Percentiles rank a stretch among this genome's conserved stretches.
Evolutionary conservation across 2,888 invertebrate genomes (phyloP).

Genomic region (Exocentrus adspersus): DNA sequence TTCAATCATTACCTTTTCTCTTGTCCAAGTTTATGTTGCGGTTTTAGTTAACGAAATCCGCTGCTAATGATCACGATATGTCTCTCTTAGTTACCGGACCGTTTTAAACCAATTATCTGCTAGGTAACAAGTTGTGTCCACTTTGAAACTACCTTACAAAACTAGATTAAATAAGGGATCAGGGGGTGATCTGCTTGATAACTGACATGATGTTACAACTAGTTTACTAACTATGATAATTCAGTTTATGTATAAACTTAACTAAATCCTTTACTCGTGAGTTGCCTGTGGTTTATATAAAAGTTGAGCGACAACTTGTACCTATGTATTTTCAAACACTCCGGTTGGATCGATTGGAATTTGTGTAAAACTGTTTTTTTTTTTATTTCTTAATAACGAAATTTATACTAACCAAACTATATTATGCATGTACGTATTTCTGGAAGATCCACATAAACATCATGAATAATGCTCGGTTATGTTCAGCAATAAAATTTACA

Average conservation of each 20-base stretch:
- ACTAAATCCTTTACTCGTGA: slow-evolving; percentile 12
- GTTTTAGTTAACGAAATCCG: not conserved
- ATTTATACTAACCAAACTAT: too few relatives aligned
- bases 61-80: slow-evolving; percentile 3
- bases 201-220: slow-evolving; percentile 21
- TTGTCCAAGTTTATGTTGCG: too few relatives aligned
- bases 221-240: slow-evolving; percentile 20
- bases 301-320: not conserved
- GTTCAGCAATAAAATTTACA: too few relatives aligned
- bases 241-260: slow-evolving; percentile 20
- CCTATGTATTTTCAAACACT: not conserved
- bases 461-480: too few relatives aligned
- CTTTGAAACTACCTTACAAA: slow-evolving; percentile 22
- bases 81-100: slow-evolving; percentile 3
- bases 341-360: too few relatives aligned
- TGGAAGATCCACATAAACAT: too few relatives aligned
- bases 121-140: slow-evolving; percentile 21
- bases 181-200: slow-evolving; percentile 22
- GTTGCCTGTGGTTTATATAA: not conserved
- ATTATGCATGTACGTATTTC: too few relatives aligned
- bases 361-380: too few relatives aligned
- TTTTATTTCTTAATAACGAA: too few relatives aligned
- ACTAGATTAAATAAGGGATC: slow-evolving; percentile 22
- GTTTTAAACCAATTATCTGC: slow-evolving; percentile 22
- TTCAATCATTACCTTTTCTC: too few relatives aligned